Percentiles rank a stretch among this genome's conserved stretches.
These are phyloP conservation scores for Otolemur garnettii DNA, from an alignment of 2,113 vertebrate genomes.

Conservation along the genomic window DNA sequence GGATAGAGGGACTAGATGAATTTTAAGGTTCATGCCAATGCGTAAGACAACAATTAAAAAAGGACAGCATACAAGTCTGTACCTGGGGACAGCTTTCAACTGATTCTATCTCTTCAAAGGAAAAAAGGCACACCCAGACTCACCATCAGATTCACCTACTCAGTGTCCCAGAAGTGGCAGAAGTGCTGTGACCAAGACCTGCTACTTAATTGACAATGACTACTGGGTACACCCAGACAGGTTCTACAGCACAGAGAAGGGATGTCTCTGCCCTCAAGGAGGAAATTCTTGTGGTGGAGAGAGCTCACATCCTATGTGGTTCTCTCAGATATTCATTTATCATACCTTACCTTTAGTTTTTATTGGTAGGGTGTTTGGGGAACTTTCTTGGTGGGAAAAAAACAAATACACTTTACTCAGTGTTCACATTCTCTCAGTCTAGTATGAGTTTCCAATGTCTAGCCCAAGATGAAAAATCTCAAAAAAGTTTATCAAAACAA, in stretches of 20 bases:
- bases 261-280: background rate
- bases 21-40: slow-evolving; percentile 20
- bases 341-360: background rate
- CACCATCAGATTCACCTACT: slow-evolving; percentile 31
- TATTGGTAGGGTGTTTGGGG: background rate
- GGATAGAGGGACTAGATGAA: background rate
- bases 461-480: background rate
- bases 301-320: background rate
- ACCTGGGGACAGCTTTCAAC: slow-evolving; percentile 37
- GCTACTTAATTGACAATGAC: background rate
- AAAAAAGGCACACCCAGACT: slow-evolving; percentile 61
- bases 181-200: background rate
- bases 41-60: slow-evolving; percentile 30
- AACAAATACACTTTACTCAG: background rate
- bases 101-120: slow-evolving; percentile 67
- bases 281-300: background rate
- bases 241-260: background rate
- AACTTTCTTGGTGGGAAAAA: background rate
- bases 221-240: background rate
- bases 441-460: background rate
- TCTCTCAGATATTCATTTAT: background rate
- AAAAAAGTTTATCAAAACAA: slow-evolving; percentile 44
- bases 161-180: background rate
- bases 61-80: slow-evolving; percentile 6
- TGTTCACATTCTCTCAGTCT: background rate